These are phyloP conservation scores for Spheniscus mendiculus DNA, from an alignment of 2,113 vertebrate species.

Conservation along the genomic window DNA sequence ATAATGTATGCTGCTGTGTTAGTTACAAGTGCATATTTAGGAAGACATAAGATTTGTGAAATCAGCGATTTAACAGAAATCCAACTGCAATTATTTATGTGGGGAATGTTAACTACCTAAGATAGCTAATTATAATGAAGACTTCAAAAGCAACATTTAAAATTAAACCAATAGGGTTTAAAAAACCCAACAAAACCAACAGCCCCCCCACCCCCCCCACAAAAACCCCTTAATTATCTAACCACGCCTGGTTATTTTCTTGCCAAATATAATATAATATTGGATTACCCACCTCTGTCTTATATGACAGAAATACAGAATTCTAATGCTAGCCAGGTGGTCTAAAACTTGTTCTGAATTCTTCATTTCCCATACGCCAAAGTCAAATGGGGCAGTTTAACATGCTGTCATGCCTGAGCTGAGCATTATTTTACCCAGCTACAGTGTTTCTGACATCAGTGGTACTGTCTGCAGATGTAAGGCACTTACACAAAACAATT, in stretches of 20 bases:
- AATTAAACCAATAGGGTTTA: background rate
- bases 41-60: background rate
- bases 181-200: background rate
- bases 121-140: background rate
- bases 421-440: background rate
- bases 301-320: background rate
- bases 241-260: background rate
- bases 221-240: background rate
- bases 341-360: background rate
- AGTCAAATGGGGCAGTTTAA: background rate
- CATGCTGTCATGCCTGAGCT: background rate
- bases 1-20: background rate
- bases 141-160: background rate
- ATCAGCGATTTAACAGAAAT: background rate
- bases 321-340: background rate
- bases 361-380: background rate
- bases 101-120: background rate
- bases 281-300: background rate
- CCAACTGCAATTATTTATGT: background rate
- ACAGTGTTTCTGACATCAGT: background rate
- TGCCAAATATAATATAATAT: background rate
- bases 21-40: background rate
- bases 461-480: background rate
- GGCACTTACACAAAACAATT: background rate
- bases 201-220: background rate